These are phyloP conservation scores for Chymomyza procnemis DNA, from an alignment of 2,888 invertebrate genomes.

Conservation along the genomic window DNA sequence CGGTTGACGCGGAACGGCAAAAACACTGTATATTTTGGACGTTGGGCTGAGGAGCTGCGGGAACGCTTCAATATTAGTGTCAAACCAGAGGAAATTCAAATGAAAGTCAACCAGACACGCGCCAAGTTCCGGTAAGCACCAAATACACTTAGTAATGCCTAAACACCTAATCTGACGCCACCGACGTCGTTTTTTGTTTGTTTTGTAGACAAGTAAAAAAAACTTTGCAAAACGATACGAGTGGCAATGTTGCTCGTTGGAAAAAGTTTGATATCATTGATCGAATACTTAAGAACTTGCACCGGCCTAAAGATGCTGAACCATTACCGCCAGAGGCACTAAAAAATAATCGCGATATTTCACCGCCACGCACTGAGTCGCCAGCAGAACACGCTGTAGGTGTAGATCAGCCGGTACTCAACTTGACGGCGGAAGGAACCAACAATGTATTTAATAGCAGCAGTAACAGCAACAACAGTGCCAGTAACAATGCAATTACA, in stretches of 20 bases:
- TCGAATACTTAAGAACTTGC: slow-evolving; percentile 69
- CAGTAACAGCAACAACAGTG: slow-evolving; percentile 24
- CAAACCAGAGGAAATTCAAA: slow-evolving; percentile 73
- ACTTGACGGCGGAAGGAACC: slow-evolving; percentile 33
- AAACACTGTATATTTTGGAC: slow-evolving; percentile 69
- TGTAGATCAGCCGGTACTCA: slow-evolving; percentile 19
- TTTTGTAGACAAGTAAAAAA: slow-evolving; percentile 68
- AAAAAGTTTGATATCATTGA: slow-evolving; percentile 71
- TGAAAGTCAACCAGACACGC: slow-evolving; percentile 75
- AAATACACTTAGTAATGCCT: not conserved
- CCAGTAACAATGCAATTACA: slow-evolving; percentile 32
- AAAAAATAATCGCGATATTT: slow-evolving; percentile 71
- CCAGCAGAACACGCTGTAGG: slow-evolving; percentile 36
- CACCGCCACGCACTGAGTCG: slow-evolving; percentile 57
- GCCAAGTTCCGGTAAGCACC: slow-evolving; percentile 70
- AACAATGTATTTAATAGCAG: slow-evolving; percentile 39
- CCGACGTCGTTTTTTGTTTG: not conserved
- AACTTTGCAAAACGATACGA: slow-evolving; percentile 49
- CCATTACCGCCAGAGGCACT: slow-evolving; percentile 68
- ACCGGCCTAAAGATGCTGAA: slow-evolving; percentile 73
- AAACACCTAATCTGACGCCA: not conserved
- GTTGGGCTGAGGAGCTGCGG: slow-evolving; percentile 70
- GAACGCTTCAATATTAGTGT: slow-evolving; percentile 69
- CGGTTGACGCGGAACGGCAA: slow-evolving; percentile 71
- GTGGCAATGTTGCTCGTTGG: slow-evolving; percentile 59